phyloP scores from a whole-genome alignment of 1,140 invertebrate species.

The Camponotus pennsylvanicus region DNA sequence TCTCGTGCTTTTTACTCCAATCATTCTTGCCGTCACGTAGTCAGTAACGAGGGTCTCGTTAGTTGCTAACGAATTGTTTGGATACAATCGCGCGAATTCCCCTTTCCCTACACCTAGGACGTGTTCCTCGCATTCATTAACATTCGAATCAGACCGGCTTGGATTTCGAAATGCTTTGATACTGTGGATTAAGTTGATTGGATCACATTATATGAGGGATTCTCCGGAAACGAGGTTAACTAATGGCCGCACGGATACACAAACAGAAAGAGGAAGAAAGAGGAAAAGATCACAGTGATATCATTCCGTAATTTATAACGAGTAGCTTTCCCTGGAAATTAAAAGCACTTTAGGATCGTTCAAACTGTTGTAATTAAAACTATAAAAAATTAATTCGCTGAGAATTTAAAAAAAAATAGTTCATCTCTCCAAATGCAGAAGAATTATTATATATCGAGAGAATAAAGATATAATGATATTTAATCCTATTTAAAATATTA shows the following conservation, averaged over 20 bases:
- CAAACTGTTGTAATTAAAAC: slow-evolving; percentile 7
- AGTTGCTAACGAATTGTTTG: slow-evolving; percentile 76
- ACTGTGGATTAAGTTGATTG: slow-evolving; percentile 47
- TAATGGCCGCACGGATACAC: background rate
- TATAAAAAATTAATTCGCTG: background rate
- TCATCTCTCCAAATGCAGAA: background rate
- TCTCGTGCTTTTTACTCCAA: slow-evolving; percentile 31
- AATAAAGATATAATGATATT: slow-evolving; percentile 9
- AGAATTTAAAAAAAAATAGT: background rate
- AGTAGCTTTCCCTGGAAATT: slow-evolving; percentile 15
- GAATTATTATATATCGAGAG: background rate
- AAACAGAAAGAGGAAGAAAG: background rate
- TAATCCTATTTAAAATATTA: background rate
- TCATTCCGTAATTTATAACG: background rate
- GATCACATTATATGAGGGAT: slow-evolving; percentile 50
- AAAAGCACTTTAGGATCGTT: background rate
- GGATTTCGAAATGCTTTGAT: slow-evolving; percentile 58
- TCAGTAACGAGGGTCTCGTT: slow-evolving; percentile 71
- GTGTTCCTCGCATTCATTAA: slow-evolving; percentile 69
- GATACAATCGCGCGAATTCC: slow-evolving; percentile 64
- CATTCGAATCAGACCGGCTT: slow-evolving; percentile 62
- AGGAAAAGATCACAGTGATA: slow-evolving; percentile 2
- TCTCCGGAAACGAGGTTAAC: slow-evolving; percentile 46
- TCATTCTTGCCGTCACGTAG: slow-evolving; percentile 57
- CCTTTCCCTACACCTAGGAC: background rate